Evolutionary conservation across 2,888 invertebrate genomes (phyloP).

Genomic region (Dendrolimus pini): DNA sequence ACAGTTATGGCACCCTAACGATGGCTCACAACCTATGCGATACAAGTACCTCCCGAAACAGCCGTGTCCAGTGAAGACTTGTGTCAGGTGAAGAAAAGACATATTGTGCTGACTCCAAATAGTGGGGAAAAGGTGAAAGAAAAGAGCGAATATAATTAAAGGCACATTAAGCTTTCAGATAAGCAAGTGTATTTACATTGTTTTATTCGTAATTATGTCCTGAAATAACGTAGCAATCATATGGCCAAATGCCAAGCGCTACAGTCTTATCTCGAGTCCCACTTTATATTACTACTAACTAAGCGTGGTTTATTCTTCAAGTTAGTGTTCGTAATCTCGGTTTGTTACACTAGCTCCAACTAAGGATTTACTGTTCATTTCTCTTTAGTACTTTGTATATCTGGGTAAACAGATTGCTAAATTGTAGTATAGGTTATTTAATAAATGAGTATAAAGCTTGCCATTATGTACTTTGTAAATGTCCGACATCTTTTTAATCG

Average conservation of each 20-base stretch:
- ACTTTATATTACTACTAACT: slow-evolving; percentile 13
- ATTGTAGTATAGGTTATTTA: too few relatives aligned
- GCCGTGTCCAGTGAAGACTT: too few relatives aligned
- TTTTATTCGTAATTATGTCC: background rate
- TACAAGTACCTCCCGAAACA: too few relatives aligned
- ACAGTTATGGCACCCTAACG: too few relatives aligned
- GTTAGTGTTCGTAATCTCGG: background rate
- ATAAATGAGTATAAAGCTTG: too few relatives aligned
- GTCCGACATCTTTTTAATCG: too few relatives aligned
- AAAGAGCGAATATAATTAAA: too few relatives aligned
- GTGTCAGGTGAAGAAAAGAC: too few relatives aligned
- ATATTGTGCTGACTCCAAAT: too few relatives aligned
- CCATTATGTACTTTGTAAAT: too few relatives aligned
- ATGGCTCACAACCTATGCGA: too few relatives aligned
- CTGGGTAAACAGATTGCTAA: background rate
- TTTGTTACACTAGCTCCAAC: background rate
- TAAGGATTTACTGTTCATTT: background rate
- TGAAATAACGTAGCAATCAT: background rate
- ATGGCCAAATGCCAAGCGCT: slow-evolving; percentile 21
- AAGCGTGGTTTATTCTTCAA: slow-evolving; percentile 11
- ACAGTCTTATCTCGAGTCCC: slow-evolving; percentile 25
- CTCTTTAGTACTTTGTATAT: background rate
- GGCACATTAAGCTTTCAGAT: background rate
- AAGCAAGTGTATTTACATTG: background rate
- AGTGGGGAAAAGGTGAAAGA: too few relatives aligned